Base-by-base conservation (phyloP, 1,140 invertebrate species). In the Drosophila bipectinata region DNA sequence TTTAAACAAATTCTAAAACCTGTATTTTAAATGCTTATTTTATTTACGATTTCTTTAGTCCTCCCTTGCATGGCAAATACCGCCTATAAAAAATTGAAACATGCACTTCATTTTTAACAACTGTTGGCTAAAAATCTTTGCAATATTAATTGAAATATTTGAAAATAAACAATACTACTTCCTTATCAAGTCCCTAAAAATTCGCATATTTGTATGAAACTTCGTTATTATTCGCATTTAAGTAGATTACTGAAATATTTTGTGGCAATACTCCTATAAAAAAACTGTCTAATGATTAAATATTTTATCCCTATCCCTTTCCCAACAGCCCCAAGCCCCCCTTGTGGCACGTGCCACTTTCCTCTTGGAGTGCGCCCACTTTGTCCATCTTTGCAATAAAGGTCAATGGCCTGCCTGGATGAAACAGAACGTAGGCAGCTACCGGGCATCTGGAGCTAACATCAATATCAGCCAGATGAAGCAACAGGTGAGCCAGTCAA, bases 351-450 rank as follows among this genome's bases (percentile, higher is more conserved):
- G 98, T 88, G 98, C 99, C 12, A 95, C 97, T 1, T 94, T 99
- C 34, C 92, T 99, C 28, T 92, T 99, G 34, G 99, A 99, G 92
- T 99, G 98, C 92, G 96, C 98, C 4, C 96, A 99, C 92, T 97
- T 99, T 85, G 98, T 99, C 0, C 98, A 99, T 91, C 95, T 96
- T 59, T 99, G 99, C 91, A 99, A 99, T 90, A 97, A 97, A 92
- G 98, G 98, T 1, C 97, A 98, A 72, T 99, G 99, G 98, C 98
- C 99, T 10, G 93, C 94, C 3, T 99, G 98, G 98, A 98, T 99
- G 95, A 97, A 97, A 92, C 93, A 96, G 41, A 97, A 96, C 85
- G 72, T 91, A 26, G 73, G 74, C 14, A 78, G 96, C 77, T 97
- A 96, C 91, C 93, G 96, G 34, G 94, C 95, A 4, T 96, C 96